phyloP scores from a whole-genome alignment of 2,113 vertebrate genomes.

The Oncorhynchus masou region DNA sequence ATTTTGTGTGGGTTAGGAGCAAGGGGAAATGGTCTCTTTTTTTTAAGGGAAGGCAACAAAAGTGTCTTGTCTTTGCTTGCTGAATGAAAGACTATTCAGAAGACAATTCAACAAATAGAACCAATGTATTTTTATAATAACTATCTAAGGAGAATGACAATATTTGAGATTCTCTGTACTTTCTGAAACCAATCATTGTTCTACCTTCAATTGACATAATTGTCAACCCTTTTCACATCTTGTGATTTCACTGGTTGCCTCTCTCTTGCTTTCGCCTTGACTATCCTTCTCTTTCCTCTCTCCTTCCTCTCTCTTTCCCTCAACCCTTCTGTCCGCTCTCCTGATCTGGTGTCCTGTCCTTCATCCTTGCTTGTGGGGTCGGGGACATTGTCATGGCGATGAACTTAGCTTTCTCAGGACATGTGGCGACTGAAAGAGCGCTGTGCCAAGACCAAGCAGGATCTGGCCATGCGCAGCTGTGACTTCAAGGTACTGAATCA shows the following conservation, averaged over 20 bases:
- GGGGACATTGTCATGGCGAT: constrained; percentile 46
- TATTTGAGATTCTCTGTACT: not conserved
- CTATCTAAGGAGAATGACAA: not conserved
- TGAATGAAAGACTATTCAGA: not conserved
- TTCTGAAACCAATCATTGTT: not conserved
- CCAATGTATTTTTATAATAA: not conserved
- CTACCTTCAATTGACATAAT: not conserved
- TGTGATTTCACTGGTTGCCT: constrained; percentile 27
- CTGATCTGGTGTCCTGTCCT: constrained; percentile 29
- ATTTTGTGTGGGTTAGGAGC: not conserved
- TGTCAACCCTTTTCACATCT: not conserved
- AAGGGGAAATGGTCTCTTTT: not conserved
- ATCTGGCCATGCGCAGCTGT: constrained; percentile 83
- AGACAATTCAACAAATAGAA: not conserved
- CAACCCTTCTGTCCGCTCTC: not conserved
- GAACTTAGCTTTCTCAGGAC: constrained; percentile 82
- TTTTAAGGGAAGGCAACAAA: not conserved
- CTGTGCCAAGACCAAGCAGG: constrained; percentile 83
- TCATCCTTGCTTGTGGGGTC: constrained; percentile 46
- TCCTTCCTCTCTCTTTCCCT: constrained; percentile 57
- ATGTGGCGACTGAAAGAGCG: constrained; percentile 84
- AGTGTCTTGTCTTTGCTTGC: not conserved
- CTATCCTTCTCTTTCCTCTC: constrained; percentile 66
- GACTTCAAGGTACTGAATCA: constrained; percentile 79
- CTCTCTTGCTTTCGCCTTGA: constrained; percentile 23